These are phyloP conservation scores for Epinotia nisella DNA, from an alignment of 2,888 invertebrate species.

Conservation along the genomic window DNA sequence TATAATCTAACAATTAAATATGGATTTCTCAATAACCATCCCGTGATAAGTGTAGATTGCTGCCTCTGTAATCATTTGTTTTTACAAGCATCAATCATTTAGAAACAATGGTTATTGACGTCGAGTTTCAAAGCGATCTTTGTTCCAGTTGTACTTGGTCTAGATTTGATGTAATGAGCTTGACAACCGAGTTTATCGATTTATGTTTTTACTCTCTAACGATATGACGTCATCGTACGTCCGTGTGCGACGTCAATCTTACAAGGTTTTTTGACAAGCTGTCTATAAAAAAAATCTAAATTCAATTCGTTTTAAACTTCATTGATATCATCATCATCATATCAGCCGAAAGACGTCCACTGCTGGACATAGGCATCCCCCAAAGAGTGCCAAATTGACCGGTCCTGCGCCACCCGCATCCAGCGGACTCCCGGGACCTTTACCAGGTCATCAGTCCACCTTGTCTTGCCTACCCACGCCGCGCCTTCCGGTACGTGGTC, in stretches of 20 bases:
- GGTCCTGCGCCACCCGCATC: no score
- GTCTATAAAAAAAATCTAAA: no score
- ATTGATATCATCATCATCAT: no score
- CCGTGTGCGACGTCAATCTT: background rate
- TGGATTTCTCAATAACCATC: conserved; percentile 26
- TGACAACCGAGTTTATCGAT: background rate
- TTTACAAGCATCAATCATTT: conserved; percentile 33
- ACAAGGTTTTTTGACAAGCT: no score
- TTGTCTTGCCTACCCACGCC: no score
- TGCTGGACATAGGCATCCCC: no score
- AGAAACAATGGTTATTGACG: conserved; percentile 42
- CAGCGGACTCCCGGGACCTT: no score
- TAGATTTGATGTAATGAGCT: conserved; percentile 2
- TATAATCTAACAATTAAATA: conserved; percentile 37
- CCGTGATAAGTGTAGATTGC: conserved; percentile 30
- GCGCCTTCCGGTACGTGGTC: no score
- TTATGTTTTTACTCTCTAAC: conserved; percentile 1
- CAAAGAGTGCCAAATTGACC: no score
- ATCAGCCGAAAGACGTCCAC: no score
- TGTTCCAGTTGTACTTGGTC: conserved; percentile 30
- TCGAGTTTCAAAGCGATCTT: conserved; percentile 15
- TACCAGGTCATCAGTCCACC: no score
- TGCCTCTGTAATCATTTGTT: conserved; percentile 30
- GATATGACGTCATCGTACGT: background rate
- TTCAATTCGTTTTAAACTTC: no score